Percentiles rank a stretch among this genome's conserved stretches.
Conservation (phyloP, 2,888 invertebrate species). For the Volucella inflata region DNA sequence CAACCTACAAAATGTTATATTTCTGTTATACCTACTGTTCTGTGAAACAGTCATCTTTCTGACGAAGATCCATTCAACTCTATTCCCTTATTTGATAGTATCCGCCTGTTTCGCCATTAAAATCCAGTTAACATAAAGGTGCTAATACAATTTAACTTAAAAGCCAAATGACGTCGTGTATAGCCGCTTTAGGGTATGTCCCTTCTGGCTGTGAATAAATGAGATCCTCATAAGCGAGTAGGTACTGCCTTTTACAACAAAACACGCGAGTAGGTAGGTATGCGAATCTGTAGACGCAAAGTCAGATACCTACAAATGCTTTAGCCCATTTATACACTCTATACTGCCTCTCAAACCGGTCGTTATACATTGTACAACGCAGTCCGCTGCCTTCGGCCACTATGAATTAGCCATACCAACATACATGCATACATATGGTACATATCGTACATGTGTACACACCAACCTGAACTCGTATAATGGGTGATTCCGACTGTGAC, state of each 20-base stretch:
- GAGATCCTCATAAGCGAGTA: slow-evolving; percentile 8
- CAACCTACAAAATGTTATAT: no score
- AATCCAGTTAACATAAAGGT: background rate
- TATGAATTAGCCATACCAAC: no score
- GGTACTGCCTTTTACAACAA: background rate
- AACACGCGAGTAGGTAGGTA: background rate
- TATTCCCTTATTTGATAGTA: no score
- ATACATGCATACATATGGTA: no score
- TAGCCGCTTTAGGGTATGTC: slow-evolving; percentile 15
- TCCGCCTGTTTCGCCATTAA: background rate
- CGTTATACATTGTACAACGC: slow-evolving; percentile 9
- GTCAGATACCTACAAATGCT: background rate
- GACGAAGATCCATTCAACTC: background rate
- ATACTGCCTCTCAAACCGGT: slow-evolving; percentile 21
- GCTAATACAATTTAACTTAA: slow-evolving; percentile 15
- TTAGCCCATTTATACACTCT: background rate
- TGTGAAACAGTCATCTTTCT: background rate
- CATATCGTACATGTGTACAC: background rate
- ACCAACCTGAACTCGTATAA: background rate
- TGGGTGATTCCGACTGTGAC: slow-evolving; percentile 31
- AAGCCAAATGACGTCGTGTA: slow-evolving; percentile 30
- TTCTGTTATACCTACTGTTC: no score
- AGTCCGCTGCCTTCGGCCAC: slow-evolving; percentile 11
- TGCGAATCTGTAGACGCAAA: background rate
- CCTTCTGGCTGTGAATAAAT: slow-evolving; percentile 28